Evolutionary conservation across 2,888 invertebrate genomes (phyloP), one percentile per base, ranked within the genome.

Genomic region (Penaeus monodon): DNA sequence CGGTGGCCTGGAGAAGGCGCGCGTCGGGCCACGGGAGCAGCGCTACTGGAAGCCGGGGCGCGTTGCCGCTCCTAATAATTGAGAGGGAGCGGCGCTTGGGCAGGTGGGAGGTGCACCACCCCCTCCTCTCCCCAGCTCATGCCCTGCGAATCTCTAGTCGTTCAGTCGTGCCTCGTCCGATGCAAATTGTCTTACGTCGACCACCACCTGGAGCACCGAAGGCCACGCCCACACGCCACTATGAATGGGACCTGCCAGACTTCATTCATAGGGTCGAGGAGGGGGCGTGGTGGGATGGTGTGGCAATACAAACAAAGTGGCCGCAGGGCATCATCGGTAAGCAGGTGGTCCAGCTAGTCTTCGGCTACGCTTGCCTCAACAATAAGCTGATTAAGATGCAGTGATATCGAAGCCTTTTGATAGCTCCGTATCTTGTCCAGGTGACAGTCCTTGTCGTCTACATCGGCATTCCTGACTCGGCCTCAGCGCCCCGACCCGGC

Each of bases 31-130:
- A 85, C 74, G 80, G 85, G 74, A 85, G 85, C 80, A 74, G 85
- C 49, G 85, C 85, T 85, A 85, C 85, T 85, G 85, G 80, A 81
- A 85, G 70, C 74, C 65, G 64, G 74, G 80, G 49, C 74, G 33
- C 80, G 80, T 64, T 33, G 80, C 85, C 74, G 85, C 85, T 85
- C 80, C 80, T 85, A 85, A 85, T 85, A 85, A 80, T 85, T 85
- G 85, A 73, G 77, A 78, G 85, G 85, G 85, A 78, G 77, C 66
- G 77, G 68, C 66, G 76, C 65, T 44, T 65, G 65, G 84, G 29
- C 33, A 63, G 64, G 83, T 84, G 84, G 84, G 84, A 84, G 84
- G 84, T 84, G 84, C 84, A 84, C 38, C 33, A 44, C 74, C 74
- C 38, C 74, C 38, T 44, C 65, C 84, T 77, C 66, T 49, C 68